Evolutionary conservation across 37 sponge, comb jelly and placozoan species (phyloP).

Genomic region (Spongilla lacustris): DNA sequence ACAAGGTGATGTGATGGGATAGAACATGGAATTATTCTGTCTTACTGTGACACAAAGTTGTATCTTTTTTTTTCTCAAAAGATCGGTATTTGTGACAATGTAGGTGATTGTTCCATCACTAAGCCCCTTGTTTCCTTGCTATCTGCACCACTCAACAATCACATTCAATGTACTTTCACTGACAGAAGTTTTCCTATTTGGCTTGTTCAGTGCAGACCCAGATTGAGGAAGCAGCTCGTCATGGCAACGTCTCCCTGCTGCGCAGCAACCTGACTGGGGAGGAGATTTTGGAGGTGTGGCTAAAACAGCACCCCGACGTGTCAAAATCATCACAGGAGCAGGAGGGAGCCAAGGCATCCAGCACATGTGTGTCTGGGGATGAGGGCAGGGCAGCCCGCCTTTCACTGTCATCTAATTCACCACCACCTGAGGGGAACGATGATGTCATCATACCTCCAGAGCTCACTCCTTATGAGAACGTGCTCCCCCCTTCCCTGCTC

Average conservation of each 20-base stretch:
- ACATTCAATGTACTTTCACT: too few species aligned
- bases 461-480: not conserved
- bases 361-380: not conserved
- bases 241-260: constrained; percentile 1
- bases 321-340: constrained; percentile 16
- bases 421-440: not conserved
- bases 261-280: constrained; percentile 56
- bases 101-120: too few species aligned
- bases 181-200: too few species aligned
- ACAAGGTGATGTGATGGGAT: too few species aligned
- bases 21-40: too few species aligned
- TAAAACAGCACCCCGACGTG: constrained; percentile 56
- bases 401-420: not conserved
- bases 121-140: not conserved
- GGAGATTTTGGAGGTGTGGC: constrained; percentile 64
- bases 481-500: constrained; percentile 15
- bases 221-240: not conserved
- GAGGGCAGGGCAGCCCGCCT: not conserved
- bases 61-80: too few species aligned
- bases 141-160: too few species aligned
- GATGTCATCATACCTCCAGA: not conserved
- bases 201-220: not conserved
- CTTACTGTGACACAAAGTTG: too few species aligned
- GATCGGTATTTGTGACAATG: too few species aligned
- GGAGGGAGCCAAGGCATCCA: not conserved